phyloP scores from a whole-genome alignment of 2,888 invertebrate species.

The Meliscaeva auricollis region DNA sequence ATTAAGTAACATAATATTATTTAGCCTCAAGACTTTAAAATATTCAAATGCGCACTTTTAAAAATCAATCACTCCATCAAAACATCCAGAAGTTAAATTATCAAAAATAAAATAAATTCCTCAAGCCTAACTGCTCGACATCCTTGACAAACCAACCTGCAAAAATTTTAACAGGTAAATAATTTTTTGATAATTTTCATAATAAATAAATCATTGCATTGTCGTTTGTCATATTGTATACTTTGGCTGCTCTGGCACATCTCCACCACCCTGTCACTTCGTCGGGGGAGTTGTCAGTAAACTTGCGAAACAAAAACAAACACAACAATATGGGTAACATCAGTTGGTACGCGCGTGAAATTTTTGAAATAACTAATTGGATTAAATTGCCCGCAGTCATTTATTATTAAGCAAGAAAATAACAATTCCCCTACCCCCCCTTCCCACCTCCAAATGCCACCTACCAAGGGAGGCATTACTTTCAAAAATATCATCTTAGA shows the following conservation, averaged over 20 bases:
- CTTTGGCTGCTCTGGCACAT: too few relatives aligned
- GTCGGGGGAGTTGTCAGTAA: not conserved
- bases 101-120: not conserved
- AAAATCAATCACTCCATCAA: not conserved
- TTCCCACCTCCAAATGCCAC: too few relatives aligned
- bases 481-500: not conserved
- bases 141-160: not conserved
- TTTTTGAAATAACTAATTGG: conserved; percentile 64
- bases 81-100: not conserved
- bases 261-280: too few relatives aligned
- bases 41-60: not conserved
- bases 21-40: too few relatives aligned
- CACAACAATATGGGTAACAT: conserved; percentile 24
- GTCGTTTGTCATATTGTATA: conserved; percentile 1
- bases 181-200: conserved; percentile 5
- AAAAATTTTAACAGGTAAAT: conserved; percentile 12
- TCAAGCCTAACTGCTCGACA: not conserved
- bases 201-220: conserved; percentile 32
- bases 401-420: conserved; percentile 47
- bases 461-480: not conserved
- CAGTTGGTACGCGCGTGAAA: conserved; percentile 44
- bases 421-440: conserved; percentile 4
- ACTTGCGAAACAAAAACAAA: not conserved
- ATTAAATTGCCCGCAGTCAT: conserved; percentile 66
- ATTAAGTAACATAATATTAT: too few relatives aligned